These are phyloP conservation scores for Drosophila robusta DNA, from an alignment of 2,888 invertebrate genomes.

Conservation along the genomic window DNA sequence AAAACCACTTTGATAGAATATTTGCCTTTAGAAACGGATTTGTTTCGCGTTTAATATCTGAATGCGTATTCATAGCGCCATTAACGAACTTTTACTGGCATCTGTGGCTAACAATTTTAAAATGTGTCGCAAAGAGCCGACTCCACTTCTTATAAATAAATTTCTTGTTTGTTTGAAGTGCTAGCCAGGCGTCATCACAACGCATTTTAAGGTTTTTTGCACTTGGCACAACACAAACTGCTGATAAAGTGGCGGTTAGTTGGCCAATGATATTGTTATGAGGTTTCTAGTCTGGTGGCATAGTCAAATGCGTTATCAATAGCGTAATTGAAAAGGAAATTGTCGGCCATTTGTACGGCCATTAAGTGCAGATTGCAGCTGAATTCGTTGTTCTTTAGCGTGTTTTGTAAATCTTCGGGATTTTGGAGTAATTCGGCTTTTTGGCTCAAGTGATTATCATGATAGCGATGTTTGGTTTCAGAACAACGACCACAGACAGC, in stretches of 20 bases:
- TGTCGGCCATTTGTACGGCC: conserved; percentile 27
- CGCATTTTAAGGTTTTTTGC: conserved; percentile 51
- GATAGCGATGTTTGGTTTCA: conserved; percentile 22
- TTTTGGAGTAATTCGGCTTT: conserved; percentile 11
- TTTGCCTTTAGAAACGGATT: conserved; percentile 89
- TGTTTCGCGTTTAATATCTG: conserved; percentile 78
- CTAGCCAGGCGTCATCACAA: conserved; percentile 7
- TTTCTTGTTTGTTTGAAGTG: conserved; percentile 16
- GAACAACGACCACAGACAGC: conserved; percentile 29
- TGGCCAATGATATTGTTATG: conserved; percentile 9
- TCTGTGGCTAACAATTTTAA: conserved; percentile 24
- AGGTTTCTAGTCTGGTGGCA: conserved; percentile 5
- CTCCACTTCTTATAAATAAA: conserved; percentile 47
- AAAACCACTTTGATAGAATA: conserved; percentile 88
- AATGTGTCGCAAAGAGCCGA: conserved; percentile 30
- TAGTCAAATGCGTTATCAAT: conserved; percentile 39
- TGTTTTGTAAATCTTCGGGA: conserved; percentile 22
- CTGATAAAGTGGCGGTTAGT: conserved; percentile 41
- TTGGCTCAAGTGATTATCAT: conserved; percentile 7
- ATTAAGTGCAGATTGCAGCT: conserved; percentile 27
- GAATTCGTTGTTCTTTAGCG: conserved; percentile 7
- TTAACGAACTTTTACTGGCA: conserved; percentile 17
- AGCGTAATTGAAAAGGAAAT: not conserved
- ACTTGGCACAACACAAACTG: conserved; percentile 56
- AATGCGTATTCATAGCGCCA: conserved; percentile 64